A percentile compares a stretch with the other conserved stretches of the same genome.
These are phyloP conservation scores for Pangasianodon hypophthalmus DNA, from an alignment of 2,113 vertebrate species.

Conservation along the genomic window DNA sequence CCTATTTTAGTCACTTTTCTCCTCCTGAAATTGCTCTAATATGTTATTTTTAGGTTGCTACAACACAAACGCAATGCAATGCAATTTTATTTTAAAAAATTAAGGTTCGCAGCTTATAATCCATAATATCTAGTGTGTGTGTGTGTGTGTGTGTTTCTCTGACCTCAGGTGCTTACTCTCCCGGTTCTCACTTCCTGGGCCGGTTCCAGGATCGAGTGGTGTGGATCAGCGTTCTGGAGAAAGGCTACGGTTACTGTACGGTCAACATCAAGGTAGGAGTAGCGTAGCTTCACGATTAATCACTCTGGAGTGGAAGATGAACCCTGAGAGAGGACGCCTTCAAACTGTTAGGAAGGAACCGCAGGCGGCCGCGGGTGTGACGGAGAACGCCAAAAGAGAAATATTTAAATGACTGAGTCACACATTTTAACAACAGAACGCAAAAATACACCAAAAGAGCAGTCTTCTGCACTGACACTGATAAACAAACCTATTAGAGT, in stretches of 20 bases:
- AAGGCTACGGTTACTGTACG: slow-evolving; percentile 92
- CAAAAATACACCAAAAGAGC: too few species aligned
- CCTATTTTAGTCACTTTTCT: too few species aligned
- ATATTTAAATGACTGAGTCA: too few species aligned
- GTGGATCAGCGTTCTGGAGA: slow-evolving; percentile 93
- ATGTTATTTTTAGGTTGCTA: too few species aligned
- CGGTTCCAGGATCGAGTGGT: slow-evolving; percentile 94
- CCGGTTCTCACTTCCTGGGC: slow-evolving; percentile 93
- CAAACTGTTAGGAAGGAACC: not conserved
- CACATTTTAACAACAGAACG: too few species aligned
- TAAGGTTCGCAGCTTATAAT: not conserved
- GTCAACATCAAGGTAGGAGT: slow-evolving; percentile 90
- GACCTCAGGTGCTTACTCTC: slow-evolving; percentile 81
- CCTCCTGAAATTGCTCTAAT: too few species aligned
- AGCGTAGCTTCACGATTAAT: not conserved
- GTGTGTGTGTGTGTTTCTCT: slow-evolving; percentile 23
- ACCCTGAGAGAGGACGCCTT: not conserved
- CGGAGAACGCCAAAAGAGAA: too few species aligned
- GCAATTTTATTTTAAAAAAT: too few species aligned
- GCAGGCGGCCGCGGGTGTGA: too few species aligned
- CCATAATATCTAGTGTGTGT: not conserved
- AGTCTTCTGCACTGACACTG: not conserved
- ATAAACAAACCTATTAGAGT: too few species aligned
- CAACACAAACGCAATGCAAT: too few species aligned
- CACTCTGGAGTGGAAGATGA: not conserved